Evolutionary conservation across 30 jellyfish, hydroid and myxozoan genomes (phyloP), one percentile per base, ranked within the genome.

Genomic region (Hydractinia symbiolongicarpus): DNA sequence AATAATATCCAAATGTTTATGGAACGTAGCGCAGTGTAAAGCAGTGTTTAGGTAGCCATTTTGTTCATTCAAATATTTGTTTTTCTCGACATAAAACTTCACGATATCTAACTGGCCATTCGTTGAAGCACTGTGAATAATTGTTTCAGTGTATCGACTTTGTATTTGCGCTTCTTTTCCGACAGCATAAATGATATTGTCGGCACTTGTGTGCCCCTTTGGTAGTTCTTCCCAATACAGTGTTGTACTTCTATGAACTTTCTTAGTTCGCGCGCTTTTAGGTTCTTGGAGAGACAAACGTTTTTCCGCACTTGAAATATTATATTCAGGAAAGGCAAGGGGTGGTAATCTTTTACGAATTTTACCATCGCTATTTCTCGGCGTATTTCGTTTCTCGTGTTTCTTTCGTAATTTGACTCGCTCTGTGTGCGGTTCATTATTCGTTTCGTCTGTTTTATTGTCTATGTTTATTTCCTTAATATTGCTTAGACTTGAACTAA

Each of bases 21-120:
- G 21, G 55, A 79, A 50, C 5, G 75, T 67, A 55, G 95, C 95
- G 9, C 84, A 17, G 57, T 86, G 95, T 55, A 86, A 70, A n/a
- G 95, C 78, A n/a, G 90, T 86, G 83, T 86, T 71, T 30, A 30
- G 56, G 51, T 20, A 53, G 9, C 60, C 60, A n/a, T 71, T 71
- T 20, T 71, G 80, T 30, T 30, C 80, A 60, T 71, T 71, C 60
- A 71, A n/a, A 20, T 71, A 71, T 20, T 20, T 30, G 61, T 71
- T 50, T 30, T 30, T 20, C 40, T 71, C 80, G 61, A 71, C 67
- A 60, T 71, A 71, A 71, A 71, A 71, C 5, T n/a, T 30, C 10
- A 50, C 80, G 60, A 71, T 71, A 53, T 71, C 80, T 30, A 71
- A 9, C 9, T 71, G 56, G 7, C 80, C 80, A 50, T 71, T 71